These are phyloP conservation scores for Calephelis virginiensis DNA, from an alignment of 1,140 invertebrate genomes.

Conservation along the genomic window DNA sequence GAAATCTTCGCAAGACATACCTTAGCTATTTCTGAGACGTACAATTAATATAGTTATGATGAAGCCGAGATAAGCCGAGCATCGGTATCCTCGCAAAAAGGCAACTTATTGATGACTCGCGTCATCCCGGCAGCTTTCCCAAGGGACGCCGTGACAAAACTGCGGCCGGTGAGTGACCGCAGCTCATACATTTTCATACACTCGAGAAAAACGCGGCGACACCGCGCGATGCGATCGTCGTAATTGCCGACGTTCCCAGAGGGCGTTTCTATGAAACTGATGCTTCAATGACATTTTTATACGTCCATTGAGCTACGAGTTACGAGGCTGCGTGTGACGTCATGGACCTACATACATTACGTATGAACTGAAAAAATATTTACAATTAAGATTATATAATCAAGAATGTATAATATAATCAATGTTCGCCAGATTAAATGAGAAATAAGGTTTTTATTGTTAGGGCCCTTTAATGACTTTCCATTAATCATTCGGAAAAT, in stretches of 20 bases:
- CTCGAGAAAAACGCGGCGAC: constrained; percentile 30
- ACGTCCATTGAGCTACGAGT: constrained; percentile 34
- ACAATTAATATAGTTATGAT: no score
- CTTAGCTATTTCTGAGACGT: no score
- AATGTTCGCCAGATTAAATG: no score
- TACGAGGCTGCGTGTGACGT: constrained; percentile 14
- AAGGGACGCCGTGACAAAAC: constrained; percentile 37
- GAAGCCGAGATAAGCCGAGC: not conserved
- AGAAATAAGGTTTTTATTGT: no score
- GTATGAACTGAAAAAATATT: not conserved
- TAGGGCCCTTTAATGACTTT: no score
- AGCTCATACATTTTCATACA: constrained; percentile 48
- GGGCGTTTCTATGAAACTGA: constrained; percentile 24
- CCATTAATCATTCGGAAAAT: no score
- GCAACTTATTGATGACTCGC: constrained; percentile 23
- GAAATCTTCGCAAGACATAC: no score
- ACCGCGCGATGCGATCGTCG: constrained; percentile 21
- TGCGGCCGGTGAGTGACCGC: constrained; percentile 25
- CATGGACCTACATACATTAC: not conserved
- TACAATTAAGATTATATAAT: no score
- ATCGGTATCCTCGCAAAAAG: constrained; percentile 21
- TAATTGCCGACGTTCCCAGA: constrained; percentile 35
- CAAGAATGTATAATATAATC: no score
- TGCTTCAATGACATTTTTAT: constrained; percentile 41
- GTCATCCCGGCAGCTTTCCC: constrained; percentile 27